Base-by-base conservation (phyloP, 1,140 invertebrate species). In the Dolichoris vasculosae region DNA sequence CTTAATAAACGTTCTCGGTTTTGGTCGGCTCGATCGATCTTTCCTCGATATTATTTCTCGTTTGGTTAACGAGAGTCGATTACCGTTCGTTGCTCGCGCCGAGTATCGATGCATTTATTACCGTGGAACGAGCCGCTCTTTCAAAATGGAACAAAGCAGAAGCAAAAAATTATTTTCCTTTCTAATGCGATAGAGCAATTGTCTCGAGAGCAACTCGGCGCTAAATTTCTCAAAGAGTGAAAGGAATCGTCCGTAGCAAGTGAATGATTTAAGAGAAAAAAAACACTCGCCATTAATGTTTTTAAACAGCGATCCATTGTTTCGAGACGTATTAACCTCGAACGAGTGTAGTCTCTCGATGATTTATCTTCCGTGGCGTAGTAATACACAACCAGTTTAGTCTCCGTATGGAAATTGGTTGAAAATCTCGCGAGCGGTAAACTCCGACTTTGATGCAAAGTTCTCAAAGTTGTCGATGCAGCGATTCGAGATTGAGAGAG, bases 251-350 rank as follows among this genome's bases (percentile, higher is more conserved):
- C 43, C 30, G n/a, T 20, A 35, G 26, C 46, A 51, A 76, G 43
- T 32, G 75, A 76, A 76, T 51, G 75, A 76, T 76, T 76, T 26
- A 20, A 6, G 15, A 76, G 3, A 26, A 32, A 76, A 76, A 48
- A 76, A 35, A 11, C 38, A 15, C 23, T 11, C 0, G 20, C 46
- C 75, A 76, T 51, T 76, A 76, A 51, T 76, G 75, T n/a, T 76
- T 20, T 76, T 75, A 35, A 76, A 76, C 26, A 51, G n/a, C 75
- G 38, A 51, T 9, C 75, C 46, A 76, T 76, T 76, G 75, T 76
- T 51, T 76, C 30, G 38, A 76, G 43, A 30, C n/a, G n/a, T 51
- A 76, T 51, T 32, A 51, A 35, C 75, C 46, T 51, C 69, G 15
- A 67, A 35, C 30, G 35, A 15, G 32, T 38, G 17, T 38, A 73